phyloP scores from a whole-genome alignment of 2,797 vertebrate genomes.

The Peromyscus eremicus region DNA sequence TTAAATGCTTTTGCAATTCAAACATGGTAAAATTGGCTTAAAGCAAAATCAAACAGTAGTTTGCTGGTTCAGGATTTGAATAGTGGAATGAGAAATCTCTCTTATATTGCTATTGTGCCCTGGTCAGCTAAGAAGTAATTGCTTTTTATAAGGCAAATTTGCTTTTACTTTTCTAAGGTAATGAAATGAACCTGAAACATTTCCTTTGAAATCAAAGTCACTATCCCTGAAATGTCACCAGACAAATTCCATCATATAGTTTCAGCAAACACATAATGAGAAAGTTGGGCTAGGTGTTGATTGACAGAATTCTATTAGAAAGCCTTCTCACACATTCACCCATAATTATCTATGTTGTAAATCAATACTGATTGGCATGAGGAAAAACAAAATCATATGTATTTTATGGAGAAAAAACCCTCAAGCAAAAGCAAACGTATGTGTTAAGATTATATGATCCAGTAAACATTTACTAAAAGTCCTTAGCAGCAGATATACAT shows the following conservation, averaged over 20 bases:
- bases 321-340: conserved; percentile 90
- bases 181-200: conserved; percentile 98
- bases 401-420: conserved; percentile 34
- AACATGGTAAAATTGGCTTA: conserved; percentile 92
- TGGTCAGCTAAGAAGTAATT: conserved; percentile 97
- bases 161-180: conserved; percentile 97
- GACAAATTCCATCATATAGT: conserved; percentile 93
- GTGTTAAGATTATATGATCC: not conserved
- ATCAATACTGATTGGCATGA: conserved; percentile 87
- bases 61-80: conserved; percentile 91
- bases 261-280: conserved; percentile 93
- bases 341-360: conserved; percentile 92
- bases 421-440: not conserved
- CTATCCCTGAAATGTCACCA: conserved; percentile 94
- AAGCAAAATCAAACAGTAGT: conserved; percentile 91
- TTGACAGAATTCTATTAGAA: conserved; percentile 96
- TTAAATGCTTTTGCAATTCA: conserved; percentile 93
- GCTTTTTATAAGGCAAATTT: conserved; percentile 99
- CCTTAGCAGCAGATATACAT: not conserved
- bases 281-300: conserved; percentile 91
- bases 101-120: conserved; percentile 93
- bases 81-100: conserved; percentile 91
- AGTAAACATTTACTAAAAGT: not conserved
- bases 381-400: conserved; percentile 45
- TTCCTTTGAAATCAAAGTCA: conserved; percentile 93